Evolutionary conservation across 2,888 invertebrate genomes (phyloP).

Genomic region (Acleris literana): DNA sequence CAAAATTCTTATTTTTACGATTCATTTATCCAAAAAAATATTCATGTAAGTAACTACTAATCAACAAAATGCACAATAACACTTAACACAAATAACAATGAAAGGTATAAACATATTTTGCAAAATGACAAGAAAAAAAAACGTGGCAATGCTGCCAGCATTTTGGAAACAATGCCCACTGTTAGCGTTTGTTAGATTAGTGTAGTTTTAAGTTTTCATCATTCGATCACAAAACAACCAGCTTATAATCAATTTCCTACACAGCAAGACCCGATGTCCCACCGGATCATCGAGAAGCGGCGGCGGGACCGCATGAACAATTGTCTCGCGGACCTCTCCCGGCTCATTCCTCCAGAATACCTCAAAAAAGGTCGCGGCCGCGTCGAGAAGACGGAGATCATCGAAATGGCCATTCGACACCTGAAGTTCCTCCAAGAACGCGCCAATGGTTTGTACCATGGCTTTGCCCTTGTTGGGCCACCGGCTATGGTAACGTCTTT

Average conservation of each 20-base stretch:
- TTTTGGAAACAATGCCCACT: too few species aligned
- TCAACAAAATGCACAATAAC: too few species aligned
- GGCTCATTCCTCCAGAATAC: constrained; percentile 96
- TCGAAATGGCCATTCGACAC: constrained; percentile 98
- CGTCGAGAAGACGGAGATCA: constrained; percentile 98
- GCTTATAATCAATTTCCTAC: constrained; percentile 42
- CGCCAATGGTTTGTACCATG: constrained; percentile 72
- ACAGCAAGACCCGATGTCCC: constrained; percentile 98
- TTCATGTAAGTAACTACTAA: too few species aligned
- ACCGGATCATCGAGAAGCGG: constrained; percentile 97
- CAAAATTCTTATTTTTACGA: too few species aligned
- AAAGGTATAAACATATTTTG: too few species aligned
- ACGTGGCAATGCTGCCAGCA: too few species aligned
- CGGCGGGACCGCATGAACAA: constrained; percentile 98
- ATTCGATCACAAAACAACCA: not conserved
- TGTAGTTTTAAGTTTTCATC: too few species aligned
- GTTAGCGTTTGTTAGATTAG: too few species aligned
- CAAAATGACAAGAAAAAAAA: too few species aligned
- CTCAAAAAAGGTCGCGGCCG: constrained; percentile 97
- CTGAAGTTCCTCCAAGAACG: constrained; percentile 94
- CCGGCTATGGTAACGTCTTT: constrained; percentile 41
- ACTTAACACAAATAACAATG: too few species aligned
- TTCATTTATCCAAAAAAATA: too few species aligned
- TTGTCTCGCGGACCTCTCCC: constrained; percentile 95
- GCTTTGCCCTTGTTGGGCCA: constrained; percentile 36